Base-by-base conservation (phyloP, 2,113 vertebrate genomes). In the Amphilophus citrinellus region DNA sequence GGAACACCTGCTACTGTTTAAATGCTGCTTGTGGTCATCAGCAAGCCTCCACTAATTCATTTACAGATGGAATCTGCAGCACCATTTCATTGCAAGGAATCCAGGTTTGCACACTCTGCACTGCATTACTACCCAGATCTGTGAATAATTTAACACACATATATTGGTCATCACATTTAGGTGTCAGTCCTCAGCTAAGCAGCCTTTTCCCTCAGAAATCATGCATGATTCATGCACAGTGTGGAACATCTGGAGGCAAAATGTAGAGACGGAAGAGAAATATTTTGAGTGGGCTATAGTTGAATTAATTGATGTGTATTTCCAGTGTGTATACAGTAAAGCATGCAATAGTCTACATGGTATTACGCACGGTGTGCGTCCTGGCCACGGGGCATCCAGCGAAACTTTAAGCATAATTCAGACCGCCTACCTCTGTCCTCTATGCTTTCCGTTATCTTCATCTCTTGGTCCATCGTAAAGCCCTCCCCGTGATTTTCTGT, bases 371-470 rank as follows among this genome's bases (percentile, higher is more conserved):
- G 17, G 37, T 44, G 71, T 37, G 73, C 65, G 82, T 27, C 59
- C 22, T 65, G 59, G 53, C 57, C 35, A 56, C 17, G 27, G 27
- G 27, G 18, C 68, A 73, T 35, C 27, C 68, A 3, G 17, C 35
- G 10, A n/a, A 82, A 88, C 76, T 85, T 79, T 44, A 0, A 79
- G 9, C 42, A 47, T 2, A 24, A 71, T 3, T 37, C 10, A 4
- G 61, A 7, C 4, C 37, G 61, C 92, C 15, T 80, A 96, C 96
- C 96, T 92, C 90, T 80, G 71, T 95, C 94, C 1, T 96, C 95
- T 15, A 94, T 86, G 88, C 91, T 94, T 71, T 96, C 95, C 42
- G 93, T 91, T 10, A 96, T 96, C 89, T 95, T 96, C 96, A 96
- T 96, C 90, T 95, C 94, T 83, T 95, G 95, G 75, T 96, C 95